phyloP scores from a whole-genome alignment of 2,888 invertebrate genomes.

The Epinotia ramella region DNA sequence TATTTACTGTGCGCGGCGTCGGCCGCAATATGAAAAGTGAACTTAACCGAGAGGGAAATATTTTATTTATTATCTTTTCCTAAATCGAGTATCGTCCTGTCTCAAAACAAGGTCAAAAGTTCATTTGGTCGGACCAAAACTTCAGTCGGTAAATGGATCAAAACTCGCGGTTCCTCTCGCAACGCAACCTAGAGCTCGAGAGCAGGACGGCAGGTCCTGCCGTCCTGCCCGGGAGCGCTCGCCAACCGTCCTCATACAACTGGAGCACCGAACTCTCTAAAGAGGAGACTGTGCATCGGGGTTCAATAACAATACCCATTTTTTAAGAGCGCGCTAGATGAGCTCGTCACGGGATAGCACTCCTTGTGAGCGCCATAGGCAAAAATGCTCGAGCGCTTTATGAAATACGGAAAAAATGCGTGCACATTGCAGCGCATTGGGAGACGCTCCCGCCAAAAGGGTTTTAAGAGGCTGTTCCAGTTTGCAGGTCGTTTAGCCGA shows the following conservation, averaged over 20 bases:
- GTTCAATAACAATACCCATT: not conserved
- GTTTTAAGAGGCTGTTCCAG: constrained; percentile 4
- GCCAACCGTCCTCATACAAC: constrained; percentile 13
- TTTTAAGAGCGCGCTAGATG: no score
- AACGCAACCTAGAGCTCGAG: constrained; percentile 51
- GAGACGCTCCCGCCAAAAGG: no score
- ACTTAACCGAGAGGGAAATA: constrained; percentile 75
- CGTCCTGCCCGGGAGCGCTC: constrained; percentile 15
- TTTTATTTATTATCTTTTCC: constrained; percentile 71
- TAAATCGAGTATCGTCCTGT: constrained; percentile 79
- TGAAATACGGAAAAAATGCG: no score
- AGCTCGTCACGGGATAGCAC: no score
- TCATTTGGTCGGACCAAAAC: constrained; percentile 85
- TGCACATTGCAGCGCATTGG: no score
- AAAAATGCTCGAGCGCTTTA: no score
- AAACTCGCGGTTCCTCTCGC: constrained; percentile 66
- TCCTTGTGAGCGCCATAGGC: no score
- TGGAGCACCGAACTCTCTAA: constrained; percentile 13
- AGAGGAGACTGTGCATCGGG: constrained; percentile 10
- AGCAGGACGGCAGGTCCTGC: constrained; percentile 42
- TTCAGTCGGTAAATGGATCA: constrained; percentile 83
- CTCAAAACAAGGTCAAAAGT: constrained; percentile 82
- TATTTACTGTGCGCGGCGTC: constrained; percentile 73
- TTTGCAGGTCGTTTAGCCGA: constrained; percentile 19
- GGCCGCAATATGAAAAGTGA: constrained; percentile 71